Base-by-base conservation (phyloP, 2,113 vertebrate genomes). In the Phycodurus eques region DNA sequence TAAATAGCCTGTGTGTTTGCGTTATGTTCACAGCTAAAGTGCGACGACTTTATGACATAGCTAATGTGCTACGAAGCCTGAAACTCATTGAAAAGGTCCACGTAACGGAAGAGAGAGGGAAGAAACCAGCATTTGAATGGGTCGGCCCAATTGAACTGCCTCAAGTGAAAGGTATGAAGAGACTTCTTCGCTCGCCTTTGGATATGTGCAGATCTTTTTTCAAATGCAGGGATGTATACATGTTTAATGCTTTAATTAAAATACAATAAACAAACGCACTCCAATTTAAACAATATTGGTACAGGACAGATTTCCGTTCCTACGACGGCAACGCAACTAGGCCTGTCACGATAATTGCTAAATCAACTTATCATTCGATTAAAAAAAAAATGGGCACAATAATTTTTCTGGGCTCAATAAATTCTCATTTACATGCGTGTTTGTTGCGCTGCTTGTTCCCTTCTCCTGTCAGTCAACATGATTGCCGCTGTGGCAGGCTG, bases 41-140 rank as follows among this genome's bases (percentile, higher is more conserved):
- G 74, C 93, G 96, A 44, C 94, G 98, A 72, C 89, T 99, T 70
- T 99, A 99, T 71, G 96, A 99, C 75, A 99, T 99, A 19, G 96
- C 97, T 1, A 99, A 99, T 57, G 95, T 99, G 70, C 93, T 99
- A 67, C 96, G 94, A 74, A 99, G 97, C 86, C 92, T 99, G 68
- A 91, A 95, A 71, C 95, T 99, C 66, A 98, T 99, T 70, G 94
- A 96, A 91, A 99, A 99, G 85, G 95, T 99, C 70, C 95, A 96
- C 0, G 93, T 99, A 53, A 96, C 94, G 0, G 96, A 98, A 51
- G 94, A 95, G 76, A 92, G 94, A 70, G 95, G 95, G 0, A 93
- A 95, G 87, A 99, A 98, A 75, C 94, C 96, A n/a, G 97, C 97
- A n/a, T 99, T 98, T 67, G 93, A 96, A 51, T 99, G 98, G 98